Evolutionary conservation across 2,113 vertebrate species (phyloP), one percentile per base, ranked within the genome.

Genomic region (Heloderma charlesbogerti): DNA sequence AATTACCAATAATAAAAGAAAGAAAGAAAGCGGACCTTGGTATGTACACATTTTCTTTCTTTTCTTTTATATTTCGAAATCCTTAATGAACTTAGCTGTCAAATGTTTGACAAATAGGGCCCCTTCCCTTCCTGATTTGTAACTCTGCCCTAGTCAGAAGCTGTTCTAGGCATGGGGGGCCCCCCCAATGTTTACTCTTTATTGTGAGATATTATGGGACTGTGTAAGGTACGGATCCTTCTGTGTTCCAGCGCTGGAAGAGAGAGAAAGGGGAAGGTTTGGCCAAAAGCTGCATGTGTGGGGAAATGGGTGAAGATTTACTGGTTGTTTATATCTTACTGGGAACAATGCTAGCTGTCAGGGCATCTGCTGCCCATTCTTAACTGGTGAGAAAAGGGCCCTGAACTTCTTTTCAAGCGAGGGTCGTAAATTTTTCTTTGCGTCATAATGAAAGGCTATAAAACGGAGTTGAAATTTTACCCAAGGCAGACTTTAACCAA

Each of bases 11-110:
- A 79, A 90, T 90, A 90, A 90, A 90, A 90, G 75, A 86, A 90
- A 90, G 72, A 86, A 85, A 90, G 84, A 90, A 86, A 90, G 89
- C 89, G 89, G 84, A 90, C 96, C 97, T 96, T 96, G 98, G 98
- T 99, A 99, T 97, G 99, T 99, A 99, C 98, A 98, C 97, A 98
- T 98, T 99, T 99, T 96, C 97, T 97, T 95, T 96, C 96, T 97
- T 98, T 97, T 97, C 98, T 98, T 98, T 97, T 98, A 95, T 97
- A 97, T 98, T 96, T 98, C 97, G 98, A 97, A 97, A 86, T 71
- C 97, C 96, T 98, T 98, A 98, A 98, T 98, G 98, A 98, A 98
- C 97, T 98, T 97, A 98, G 98, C 98, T 99, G 99, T 99, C 98
- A 98, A 97, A 97, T 96, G 96, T 97, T 97, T 99, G 98, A 99